Evolutionary conservation across 2,113 vertebrate species (phyloP), one percentile per base, ranked within the genome.

Genomic region (Carettochelys insculpta): DNA sequence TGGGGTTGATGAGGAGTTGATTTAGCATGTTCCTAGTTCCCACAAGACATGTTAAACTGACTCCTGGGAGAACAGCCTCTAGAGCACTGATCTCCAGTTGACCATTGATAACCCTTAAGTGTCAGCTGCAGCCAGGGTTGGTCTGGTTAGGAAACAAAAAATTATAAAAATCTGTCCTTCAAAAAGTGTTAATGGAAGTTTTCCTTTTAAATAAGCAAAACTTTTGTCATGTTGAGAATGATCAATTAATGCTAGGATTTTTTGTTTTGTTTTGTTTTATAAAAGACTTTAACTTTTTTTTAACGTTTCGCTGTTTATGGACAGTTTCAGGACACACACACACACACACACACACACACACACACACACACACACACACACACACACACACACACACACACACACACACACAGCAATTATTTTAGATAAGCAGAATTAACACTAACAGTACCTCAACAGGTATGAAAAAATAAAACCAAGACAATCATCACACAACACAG

Each of bases 381-480:
- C n/a, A n/a, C n/a, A n/a, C n/a, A n/a, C n/a, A n/a, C n/a, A n/a
- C n/a, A n/a, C n/a, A n/a, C n/a, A n/a, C n/a, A n/a, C n/a, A n/a
- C n/a, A n/a, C n/a, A n/a, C n/a, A 75, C 16, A 24, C 65, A 82
- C 90, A 84, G 29, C 87, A n/a, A 91, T 95, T 90, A 94, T 89
- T 95, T 48, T 92, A 61, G 19, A 94, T 87, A 56, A 87, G 88
- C 45, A 93, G 87, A 56, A 92, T 87, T 47, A 95, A 94, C n/a
- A 93, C 61, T 45, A 92, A 93, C 47, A 93, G 9, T 79, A 75
- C 27, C 41, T 86, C 41, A 82, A 86, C 76, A 8, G 53, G 56
- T 45, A 86, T 48, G 75, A 87, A 94, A 84, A 41, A 65, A 92
- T 89, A 92, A 9, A 96, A 95, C 75, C 50, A 82, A 91, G 88